Base-by-base conservation (phyloP, 2,888 invertebrate genomes). In the Drosophila affinis region DNA sequence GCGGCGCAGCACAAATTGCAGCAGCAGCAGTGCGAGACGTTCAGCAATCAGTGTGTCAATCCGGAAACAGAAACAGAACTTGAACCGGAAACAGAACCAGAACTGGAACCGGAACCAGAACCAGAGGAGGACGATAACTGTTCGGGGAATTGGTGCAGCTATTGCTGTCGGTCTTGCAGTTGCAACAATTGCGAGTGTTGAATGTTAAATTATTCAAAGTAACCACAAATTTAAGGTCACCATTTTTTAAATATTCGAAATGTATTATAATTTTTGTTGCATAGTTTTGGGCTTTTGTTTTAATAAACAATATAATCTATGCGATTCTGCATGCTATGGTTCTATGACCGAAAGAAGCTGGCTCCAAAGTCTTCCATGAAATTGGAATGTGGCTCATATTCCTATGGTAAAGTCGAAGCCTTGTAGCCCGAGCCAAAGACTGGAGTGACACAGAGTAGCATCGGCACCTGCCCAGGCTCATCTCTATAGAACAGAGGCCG, bases 271-370 rank as follows among this genome's bases (percentile, higher is more conserved):
- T 6, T 18, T 18, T 12, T 44, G 5, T 51, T 39, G 65, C 74
- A 56, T 73, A 57, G 29, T 65, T 64, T 73, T 64, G 24, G 72
- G 58, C 55, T 3, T 10, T 32, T 32, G 2, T 32, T 10, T 32
- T 21, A 21, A 9, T 10, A 32, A 32, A 32, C 9, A 24, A 3
- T 6, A 6, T 24, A 24, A 24, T 24, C n/a, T n/a, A n/a, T n/a
- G n/a, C n/a, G n/a, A n/a, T n/a, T n/a, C n/a, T n/a, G n/a, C n/a
- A n/a, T n/a, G n/a, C n/a, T n/a, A n/a, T n/a, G n/a, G n/a, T n/a
- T n/a, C n/a, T n/a, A n/a, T n/a, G n/a, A n/a, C n/a, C n/a, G n/a
- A n/a, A n/a, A n/a, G n/a, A n/a, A n/a, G n/a, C n/a, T n/a, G n/a
- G n/a, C n/a, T n/a, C n/a, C n/a, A n/a, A n/a, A n/a, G n/a, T n/a